Conservation (phyloP, 1,140 invertebrate species). For the Eueides isabella region DNA sequence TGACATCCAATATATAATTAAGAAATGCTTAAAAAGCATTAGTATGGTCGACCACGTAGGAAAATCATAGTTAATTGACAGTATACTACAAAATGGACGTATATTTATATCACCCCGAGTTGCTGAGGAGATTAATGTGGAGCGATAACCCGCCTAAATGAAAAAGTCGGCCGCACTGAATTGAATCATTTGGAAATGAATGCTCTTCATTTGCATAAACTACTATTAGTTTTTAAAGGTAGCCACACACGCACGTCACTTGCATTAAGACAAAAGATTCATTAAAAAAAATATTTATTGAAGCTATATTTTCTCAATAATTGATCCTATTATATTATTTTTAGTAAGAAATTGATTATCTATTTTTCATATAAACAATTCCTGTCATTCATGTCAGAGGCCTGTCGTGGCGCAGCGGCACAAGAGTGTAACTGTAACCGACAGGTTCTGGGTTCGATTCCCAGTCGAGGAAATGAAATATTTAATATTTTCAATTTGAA, state of each 20-base stretch:
- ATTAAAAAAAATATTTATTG: too few species aligned
- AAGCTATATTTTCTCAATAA: too few species aligned
- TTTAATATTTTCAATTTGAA: too few species aligned
- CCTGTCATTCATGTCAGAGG: too few species aligned
- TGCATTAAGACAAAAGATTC: constrained; percentile 21
- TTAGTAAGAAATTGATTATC: too few species aligned
- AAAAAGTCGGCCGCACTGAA: constrained; percentile 56
- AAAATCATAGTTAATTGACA: constrained; percentile 22
- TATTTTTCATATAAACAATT: too few species aligned
- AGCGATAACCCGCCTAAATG: constrained; percentile 61
- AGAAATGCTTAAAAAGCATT: neutral
- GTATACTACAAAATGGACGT: constrained; percentile 23
- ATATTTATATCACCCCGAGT: constrained; percentile 44
- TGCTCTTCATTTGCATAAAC: constrained; percentile 65
- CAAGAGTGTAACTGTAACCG: too few species aligned
- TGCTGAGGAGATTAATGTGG: constrained; percentile 54
- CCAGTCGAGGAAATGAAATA: too few species aligned
- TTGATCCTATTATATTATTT: too few species aligned
- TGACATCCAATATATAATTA: neutral
- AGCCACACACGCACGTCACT: constrained; percentile 29
- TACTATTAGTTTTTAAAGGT: constrained; percentile 66
- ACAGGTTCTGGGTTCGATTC: too few species aligned
- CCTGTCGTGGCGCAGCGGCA: too few species aligned
- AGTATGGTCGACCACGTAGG: neutral
- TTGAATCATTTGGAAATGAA: constrained; percentile 67